phyloP scores from a whole-genome alignment of 2,113 vertebrate species.

The Odobenus rosmarus region DNA sequence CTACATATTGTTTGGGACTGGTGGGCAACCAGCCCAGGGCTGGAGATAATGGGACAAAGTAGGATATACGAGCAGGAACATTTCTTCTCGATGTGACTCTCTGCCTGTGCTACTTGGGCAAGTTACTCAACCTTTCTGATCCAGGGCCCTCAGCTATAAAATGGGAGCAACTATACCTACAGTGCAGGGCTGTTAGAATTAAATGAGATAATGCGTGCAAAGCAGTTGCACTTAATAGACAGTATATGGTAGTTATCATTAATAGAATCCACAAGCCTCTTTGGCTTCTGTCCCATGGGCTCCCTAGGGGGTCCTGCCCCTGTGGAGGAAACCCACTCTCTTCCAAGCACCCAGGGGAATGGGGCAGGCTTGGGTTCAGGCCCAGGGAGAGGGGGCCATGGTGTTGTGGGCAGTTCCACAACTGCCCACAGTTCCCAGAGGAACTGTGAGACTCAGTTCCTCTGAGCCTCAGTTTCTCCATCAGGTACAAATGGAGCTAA shows the following conservation, averaged over 20 bases:
- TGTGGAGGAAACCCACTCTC: background rate
- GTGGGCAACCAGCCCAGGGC: background rate
- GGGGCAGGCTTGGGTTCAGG: background rate
- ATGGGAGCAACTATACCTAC: background rate
- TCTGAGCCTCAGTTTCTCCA: background rate
- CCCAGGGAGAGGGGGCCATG: background rate
- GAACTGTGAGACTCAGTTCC: background rate
- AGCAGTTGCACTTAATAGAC: background rate
- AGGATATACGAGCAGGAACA: background rate
- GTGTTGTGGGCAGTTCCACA: background rate
- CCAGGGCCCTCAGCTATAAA: background rate
- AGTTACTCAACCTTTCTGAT: background rate
- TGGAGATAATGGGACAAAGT: background rate
- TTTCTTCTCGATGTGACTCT: background rate
- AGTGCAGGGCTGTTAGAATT: background rate
- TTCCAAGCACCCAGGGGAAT: background rate
- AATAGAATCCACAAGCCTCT: background rate
- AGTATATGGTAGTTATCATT: background rate
- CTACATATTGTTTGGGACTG: background rate
- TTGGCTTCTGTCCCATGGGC: background rate
- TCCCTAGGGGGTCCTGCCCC: background rate
- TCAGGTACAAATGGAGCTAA: background rate
- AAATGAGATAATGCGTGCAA: background rate
- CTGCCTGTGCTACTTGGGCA: background rate
- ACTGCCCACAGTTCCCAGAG: too few relatives aligned